Conservation (phyloP, 2,888 invertebrate genomes). For the Pegoplata infirma region DNA sequence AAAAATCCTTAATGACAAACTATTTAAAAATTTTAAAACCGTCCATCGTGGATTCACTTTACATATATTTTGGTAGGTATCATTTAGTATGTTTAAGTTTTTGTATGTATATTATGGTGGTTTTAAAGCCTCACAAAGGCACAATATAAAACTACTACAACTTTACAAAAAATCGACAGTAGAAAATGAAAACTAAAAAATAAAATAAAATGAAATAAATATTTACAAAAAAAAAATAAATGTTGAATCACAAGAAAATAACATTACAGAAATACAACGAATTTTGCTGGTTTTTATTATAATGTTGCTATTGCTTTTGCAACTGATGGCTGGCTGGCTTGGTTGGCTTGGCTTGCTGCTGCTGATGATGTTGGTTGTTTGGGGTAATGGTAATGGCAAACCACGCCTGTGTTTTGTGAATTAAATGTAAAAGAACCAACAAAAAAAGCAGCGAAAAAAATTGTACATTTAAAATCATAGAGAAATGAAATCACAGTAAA, state of each 20-base stretch:
- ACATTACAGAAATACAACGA: constrained; percentile 23
- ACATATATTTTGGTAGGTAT: background rate
- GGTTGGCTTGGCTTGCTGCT: background rate
- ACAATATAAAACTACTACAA: background rate
- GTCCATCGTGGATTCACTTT: too few species aligned
- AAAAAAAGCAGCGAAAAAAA: background rate
- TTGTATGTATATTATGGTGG: constrained; percentile 15
- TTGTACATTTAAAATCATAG: constrained; percentile 24
- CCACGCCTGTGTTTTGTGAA: constrained; percentile 26
- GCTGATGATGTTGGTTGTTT: constrained; percentile 3
- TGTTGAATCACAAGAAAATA: constrained; percentile 13
- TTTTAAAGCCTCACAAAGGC: constrained; percentile 24
- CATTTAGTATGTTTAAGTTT: constrained; percentile 1
- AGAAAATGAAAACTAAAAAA: too few species aligned
- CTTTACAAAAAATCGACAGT: constrained; percentile 16
- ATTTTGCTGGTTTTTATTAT: constrained; percentile 6
- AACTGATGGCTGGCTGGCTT: constrained; percentile 1
- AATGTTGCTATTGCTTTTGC: constrained; percentile 7
- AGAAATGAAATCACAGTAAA: constrained; percentile 40
- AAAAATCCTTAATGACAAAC: too few species aligned
- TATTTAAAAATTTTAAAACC: too few species aligned
- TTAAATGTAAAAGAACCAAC: constrained; percentile 31
- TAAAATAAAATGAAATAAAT: constrained; percentile 29
- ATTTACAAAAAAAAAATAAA: constrained; percentile 22
- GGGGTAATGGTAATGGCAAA: constrained; percentile 25